Base-by-base conservation (phyloP, 2,797 vertebrate genomes). In the Galaxias olidus region DNA sequence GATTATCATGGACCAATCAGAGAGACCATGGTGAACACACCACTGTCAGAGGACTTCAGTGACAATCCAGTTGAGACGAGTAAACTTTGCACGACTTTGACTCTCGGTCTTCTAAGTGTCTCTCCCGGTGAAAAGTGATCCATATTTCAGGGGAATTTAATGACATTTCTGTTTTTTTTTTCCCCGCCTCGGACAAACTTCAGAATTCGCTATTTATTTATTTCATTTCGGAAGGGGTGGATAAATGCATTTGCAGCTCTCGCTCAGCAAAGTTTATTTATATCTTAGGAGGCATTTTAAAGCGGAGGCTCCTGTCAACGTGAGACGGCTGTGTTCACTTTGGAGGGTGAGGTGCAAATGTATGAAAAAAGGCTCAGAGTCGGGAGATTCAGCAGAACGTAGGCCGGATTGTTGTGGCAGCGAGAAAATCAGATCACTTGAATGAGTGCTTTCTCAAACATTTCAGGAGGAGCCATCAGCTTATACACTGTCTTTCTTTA, bases 311-410 rank as follows among this genome's bases (percentile, higher is more conserved):
- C 76, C 82, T 88, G 80, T 89, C 86, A 89, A 69, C 14, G 55
- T 57, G 71, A 80, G 86, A 86, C 70, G 76, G 59, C 55, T 81
- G 65, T 60, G 82, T 85, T 85, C 85, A 77, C 89, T 88, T 87
- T 84, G 66, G 81, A 79, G 80, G 67, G 77, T 10, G 75, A 92
- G 91, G 92, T 93, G 91, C 88, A 91, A 93, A 93, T 91, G 91
- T 90, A 90, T 89, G 85, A 87, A 85, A 89, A 91, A 87, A 90
- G 88, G 83, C 73, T 40, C 78, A 1, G 15, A 79, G 73, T 74
- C 71, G 74, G 71, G 59, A 83, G 85, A 79, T 78, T 87, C 84
- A 84, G 86, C 66, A 75, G 68, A 77, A 88, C 86, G 80, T 73
- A 79, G 75, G 71, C 59, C 5, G 79, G 78, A 86, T 80, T 84